These are phyloP conservation scores for Mayetiola destructor DNA, from an alignment of 2,888 invertebrate genomes.

Conservation along the genomic window DNA sequence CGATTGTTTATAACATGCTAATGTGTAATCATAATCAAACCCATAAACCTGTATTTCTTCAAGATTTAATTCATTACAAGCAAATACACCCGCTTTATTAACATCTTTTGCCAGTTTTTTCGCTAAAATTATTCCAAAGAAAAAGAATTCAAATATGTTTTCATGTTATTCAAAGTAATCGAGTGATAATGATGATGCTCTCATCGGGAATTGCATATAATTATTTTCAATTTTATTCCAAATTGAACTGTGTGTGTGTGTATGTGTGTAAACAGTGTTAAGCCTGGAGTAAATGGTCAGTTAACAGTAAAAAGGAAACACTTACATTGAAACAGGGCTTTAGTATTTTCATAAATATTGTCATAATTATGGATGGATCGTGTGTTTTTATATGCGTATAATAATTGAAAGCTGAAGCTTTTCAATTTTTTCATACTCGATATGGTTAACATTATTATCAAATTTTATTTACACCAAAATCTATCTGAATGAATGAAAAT, in stretches of 20 bases:
- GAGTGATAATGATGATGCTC: no score
- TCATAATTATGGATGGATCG: constrained; percentile 20
- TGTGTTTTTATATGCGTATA: neutral
- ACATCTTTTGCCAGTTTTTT: constrained; percentile 80
- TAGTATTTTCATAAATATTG: constrained; percentile 50
- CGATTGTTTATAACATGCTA: constrained; percentile 85
- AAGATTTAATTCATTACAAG: constrained; percentile 88
- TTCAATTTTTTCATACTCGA: no score
- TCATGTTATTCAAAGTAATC: neutral
- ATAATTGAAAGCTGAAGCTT: neutral
- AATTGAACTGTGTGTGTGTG: no score
- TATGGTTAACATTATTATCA: no score
- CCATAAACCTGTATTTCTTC: constrained; percentile 87
- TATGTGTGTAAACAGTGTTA: no score
- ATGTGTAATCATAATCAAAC: constrained; percentile 96
- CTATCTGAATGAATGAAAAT: no score
- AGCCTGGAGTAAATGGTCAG: constrained; percentile 4
- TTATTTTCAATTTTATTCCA: no score
- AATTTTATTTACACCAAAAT: no score
- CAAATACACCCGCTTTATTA: constrained; percentile 77
- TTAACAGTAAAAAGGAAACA: no score
- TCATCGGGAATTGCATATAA: no score
- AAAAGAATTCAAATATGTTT: constrained; percentile 13
- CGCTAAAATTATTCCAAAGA: constrained; percentile 40
- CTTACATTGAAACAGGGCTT: constrained; percentile 59